Base-by-base conservation (phyloP, 2,797 vertebrate species). In the Epinephelus coioides region DNA sequence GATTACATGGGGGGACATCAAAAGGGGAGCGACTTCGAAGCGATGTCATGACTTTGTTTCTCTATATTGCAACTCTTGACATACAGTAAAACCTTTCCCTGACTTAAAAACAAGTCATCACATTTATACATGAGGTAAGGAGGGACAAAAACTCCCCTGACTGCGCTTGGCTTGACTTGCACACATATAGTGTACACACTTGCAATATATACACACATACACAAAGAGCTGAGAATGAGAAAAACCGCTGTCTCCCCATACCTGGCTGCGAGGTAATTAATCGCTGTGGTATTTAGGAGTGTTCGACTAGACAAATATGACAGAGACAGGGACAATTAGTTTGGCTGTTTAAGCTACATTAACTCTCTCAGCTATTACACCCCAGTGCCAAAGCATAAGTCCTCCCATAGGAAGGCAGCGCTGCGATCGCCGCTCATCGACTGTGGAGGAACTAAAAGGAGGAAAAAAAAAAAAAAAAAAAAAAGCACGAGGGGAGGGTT, bases 261-360 rank as follows among this genome's bases (percentile, higher is more conserved):
- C 97, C 97, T 98, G 78, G 96, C 96, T 96, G 95, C 90, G 90
- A 96, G 95, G 96, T 98, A 98, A 98, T 98, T 98, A 98, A 98
- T 97, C 92, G 96, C 96, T 96, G 96, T 97, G 97, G 97, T 98
- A 98, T 98, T 99, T 98, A 97, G 97, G 96, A 97, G 96, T 96
- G 96, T 97, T 97, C 95, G 95, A 97, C 96, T 96, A 97, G 96
- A 98, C 97, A 97, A 97, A 98, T 98, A 98, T 98, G 98, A 99
- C 97, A 97, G 96, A 97, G 97, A 97, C 97, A 97, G 96, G 97
- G 96, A 98, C 97, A 97, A 98, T 98, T 98, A 98, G 96, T 96
- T 97, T 95, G 96, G 96, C 96, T 96, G 97, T 98, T 98, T 97
- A 97, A 98, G 98, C 97, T 97, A 98, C 97, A 98, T 98, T 98